Percentiles rank a stretch among this genome's conserved stretches.
Conservation (phyloP, 2,113 vertebrate species). For the Bujurquina vittata region DNA sequence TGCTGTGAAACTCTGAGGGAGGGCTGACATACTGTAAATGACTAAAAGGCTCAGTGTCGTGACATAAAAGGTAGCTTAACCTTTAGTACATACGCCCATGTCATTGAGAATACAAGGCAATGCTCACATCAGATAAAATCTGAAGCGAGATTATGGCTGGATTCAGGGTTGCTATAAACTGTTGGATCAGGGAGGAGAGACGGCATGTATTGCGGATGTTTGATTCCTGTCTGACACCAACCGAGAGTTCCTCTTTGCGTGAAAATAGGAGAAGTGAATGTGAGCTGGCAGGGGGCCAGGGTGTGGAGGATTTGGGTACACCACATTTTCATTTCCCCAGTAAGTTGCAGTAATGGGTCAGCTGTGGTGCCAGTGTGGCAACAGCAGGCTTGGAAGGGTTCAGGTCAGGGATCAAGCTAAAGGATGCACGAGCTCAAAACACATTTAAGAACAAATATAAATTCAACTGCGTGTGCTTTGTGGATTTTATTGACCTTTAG, state of each 20-base stretch:
- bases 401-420: not conserved
- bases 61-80: slow-evolving; percentile 14
- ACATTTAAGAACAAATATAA: not conserved
- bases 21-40: slow-evolving; percentile 38
- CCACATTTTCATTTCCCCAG: slow-evolving; percentile 76
- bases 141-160: not conserved
- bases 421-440: not conserved
- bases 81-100: not conserved
- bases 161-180: not conserved
- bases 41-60: slow-evolving; percentile 17
- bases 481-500: slow-evolving; percentile 3
- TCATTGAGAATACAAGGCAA: not conserved
- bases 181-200: slow-evolving; percentile 12
- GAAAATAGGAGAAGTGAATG: slow-evolving; percentile 75
- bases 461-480: not conserved
- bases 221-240: slow-evolving; percentile 12
- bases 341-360: slow-evolving; percentile 30
- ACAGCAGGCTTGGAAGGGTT: slow-evolving; percentile 14
- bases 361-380: slow-evolving; percentile 43
- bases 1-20: slow-evolving; percentile 37
- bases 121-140: not conserved
- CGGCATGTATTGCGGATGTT: slow-evolving; percentile 4
- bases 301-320: slow-evolving; percentile 57
- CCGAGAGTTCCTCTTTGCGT: slow-evolving; percentile 62
- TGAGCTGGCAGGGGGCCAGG: slow-evolving; percentile 51